Evolutionary conservation across 2,888 invertebrate species (phyloP), one percentile per base, ranked within the genome.

Genomic region (Cosmia pyralina): DNA sequence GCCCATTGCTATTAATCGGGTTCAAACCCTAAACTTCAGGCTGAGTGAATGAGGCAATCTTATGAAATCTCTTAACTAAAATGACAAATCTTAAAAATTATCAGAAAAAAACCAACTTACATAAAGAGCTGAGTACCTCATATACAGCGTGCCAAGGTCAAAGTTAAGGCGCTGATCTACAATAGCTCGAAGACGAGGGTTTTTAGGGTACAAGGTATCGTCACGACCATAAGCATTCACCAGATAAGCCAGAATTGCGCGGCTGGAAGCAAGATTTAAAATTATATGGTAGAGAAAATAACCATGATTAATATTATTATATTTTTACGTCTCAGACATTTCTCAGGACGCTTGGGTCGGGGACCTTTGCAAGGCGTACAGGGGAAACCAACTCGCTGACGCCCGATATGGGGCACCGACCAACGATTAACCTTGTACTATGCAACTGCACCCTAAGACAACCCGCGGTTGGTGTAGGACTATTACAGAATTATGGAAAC

Each of bases 241-340:
- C 79, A 98, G 90, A 89, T 98, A 98, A 8, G 96, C 92, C 93
- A 97, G 94, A 64, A 98, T 97, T 0, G 97, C 97, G 34, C 97
- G 97, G 85, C 98, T 98, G 93, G 41, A 95, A 94, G 64, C 7
- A 73, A 62, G 64, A 58, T 57, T 34, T 53, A 34, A 34, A 52
- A 55, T 28, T 28, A 19, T 50, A 8, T n/a, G 5, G 3, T n/a
- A 22, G 10, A 44, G 6, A 46, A n/a, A n/a, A 4, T 38, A 58
- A 38, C 4, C 3, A 6, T 38, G 38, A 38, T 38, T 4, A 19
- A 11, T 28, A 28, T 28, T 13, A 19, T 15, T 15, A 46, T 15
- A 15, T 46, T 5, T 1, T 4, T 19, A 0, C 13, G 4, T 38
- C 38, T 38, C 4, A 38, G 17, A 28, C 2, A 57, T 34, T 19